Conservation (phyloP, 1,140 invertebrate genomes). For the Monomorium pharaonis region DNA sequence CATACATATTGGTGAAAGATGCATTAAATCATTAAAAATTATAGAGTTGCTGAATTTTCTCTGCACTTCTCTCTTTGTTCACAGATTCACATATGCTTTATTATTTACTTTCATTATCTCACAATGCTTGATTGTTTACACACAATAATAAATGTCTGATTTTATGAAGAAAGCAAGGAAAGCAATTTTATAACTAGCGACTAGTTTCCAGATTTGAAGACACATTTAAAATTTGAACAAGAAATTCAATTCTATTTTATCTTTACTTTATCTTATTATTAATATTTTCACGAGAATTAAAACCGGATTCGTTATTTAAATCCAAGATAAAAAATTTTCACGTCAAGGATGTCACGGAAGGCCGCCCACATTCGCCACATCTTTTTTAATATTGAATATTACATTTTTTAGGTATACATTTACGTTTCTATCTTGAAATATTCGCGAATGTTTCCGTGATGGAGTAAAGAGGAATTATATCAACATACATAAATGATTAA, state of each 20-base stretch:
- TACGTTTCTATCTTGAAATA: neutral
- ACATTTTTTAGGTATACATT: neutral
- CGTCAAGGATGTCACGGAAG: neutral
- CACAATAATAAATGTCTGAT: neutral
- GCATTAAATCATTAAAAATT: neutral
- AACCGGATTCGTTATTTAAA: neutral
- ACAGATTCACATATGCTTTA: neutral
- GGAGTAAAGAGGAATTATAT: neutral
- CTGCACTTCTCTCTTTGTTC: neutral
- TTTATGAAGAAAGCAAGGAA: neutral
- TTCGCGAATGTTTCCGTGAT: neutral
- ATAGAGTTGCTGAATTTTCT: neutral
- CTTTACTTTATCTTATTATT: neutral
- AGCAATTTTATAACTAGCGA: neutral
- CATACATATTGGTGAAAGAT: neutral
- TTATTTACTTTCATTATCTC: slow-evolving; percentile 9
- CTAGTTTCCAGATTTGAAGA: neutral
- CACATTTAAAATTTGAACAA: neutral
- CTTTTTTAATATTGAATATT: neutral
- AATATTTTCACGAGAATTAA: neutral
- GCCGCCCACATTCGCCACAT: neutral
- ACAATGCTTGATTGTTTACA: neutral
- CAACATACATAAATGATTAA: neutral
- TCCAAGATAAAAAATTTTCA: neutral
- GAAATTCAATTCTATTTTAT: neutral